These are phyloP conservation scores for Noctua janthe DNA, from an alignment of 2,888 invertebrate species.

Conservation along the genomic window DNA sequence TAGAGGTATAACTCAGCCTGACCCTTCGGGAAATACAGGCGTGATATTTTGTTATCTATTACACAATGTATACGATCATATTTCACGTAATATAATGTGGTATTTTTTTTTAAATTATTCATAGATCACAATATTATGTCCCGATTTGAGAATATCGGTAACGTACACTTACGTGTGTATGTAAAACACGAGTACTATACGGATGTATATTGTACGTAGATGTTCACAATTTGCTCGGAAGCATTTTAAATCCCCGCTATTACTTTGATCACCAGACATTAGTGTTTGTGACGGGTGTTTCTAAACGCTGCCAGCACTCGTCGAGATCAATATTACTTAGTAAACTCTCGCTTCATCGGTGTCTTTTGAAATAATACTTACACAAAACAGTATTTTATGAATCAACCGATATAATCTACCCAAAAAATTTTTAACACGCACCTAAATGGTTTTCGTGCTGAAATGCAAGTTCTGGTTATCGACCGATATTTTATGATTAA, in stretches of 20 bases:
- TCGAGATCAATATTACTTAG: neutral
- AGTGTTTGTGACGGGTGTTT: slow-evolving; percentile 40
- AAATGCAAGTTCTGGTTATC: neutral
- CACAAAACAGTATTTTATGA: neutral
- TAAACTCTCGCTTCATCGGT: neutral
- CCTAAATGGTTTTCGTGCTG: neutral
- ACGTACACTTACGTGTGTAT: neutral
- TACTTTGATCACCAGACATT: slow-evolving; percentile 57
- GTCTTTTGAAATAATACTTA: neutral
- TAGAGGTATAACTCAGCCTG: neutral
- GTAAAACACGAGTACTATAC: neutral
- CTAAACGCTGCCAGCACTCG: slow-evolving; percentile 18
- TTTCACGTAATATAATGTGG: neutral
- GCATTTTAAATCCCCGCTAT: slow-evolving; percentile 47
- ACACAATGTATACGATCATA: neutral
- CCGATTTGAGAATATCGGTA: neutral
- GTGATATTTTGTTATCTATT: neutral
- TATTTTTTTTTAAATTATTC: too few relatives aligned
- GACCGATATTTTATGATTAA: neutral
- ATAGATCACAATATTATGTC: neutral
- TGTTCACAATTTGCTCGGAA: slow-evolving; percentile 3
- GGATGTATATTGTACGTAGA: neutral
- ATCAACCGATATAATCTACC: neutral
- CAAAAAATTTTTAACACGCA: neutral
- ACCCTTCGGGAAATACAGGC: neutral